These are phyloP conservation scores for Aurelia sp. DNA, from an alignment of 30 jellyfish, hydroid and myxozoan genomes.

Conservation along the genomic window DNA sequence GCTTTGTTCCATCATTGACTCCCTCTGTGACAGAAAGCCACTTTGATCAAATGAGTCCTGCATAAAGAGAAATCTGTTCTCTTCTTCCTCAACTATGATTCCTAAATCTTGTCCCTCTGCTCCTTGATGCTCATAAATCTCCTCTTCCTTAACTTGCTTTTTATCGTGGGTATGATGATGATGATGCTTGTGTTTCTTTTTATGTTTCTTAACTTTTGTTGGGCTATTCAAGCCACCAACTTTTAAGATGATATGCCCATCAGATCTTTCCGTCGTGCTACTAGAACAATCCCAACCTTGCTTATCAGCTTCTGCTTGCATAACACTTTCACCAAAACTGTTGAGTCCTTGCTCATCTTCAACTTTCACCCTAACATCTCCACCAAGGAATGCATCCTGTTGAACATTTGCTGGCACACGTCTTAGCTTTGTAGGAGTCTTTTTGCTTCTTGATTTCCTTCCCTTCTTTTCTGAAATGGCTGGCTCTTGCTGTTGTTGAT, in stretches of 20 bases:
- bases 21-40: not conserved
- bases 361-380: not conserved
- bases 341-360: not conserved
- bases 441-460: slow-evolving; percentile 33
- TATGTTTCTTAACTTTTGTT: slow-evolving; percentile 46
- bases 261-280: slow-evolving; percentile 59
- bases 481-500: not conserved
- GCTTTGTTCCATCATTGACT: not conserved
- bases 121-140: not conserved
- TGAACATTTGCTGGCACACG: not conserved
- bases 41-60: slow-evolving; percentile 4
- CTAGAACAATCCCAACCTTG: slow-evolving; percentile 20
- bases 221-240: slow-evolving; percentile 64
- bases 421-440: slow-evolving; percentile 23
- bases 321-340: not conserved
- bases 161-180: slow-evolving; percentile 19
- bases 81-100: slow-evolving; percentile 1
- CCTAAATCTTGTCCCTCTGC: slow-evolving; percentile 1
- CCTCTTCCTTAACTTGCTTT: not conserved
- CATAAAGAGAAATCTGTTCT: not conserved
- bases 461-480: slow-evolving; percentile 2
- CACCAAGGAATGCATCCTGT: not conserved
- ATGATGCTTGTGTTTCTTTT: slow-evolving; percentile 52
- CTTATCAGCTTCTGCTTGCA: slow-evolving; percentile 7
- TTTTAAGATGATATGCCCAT: slow-evolving; percentile 67